These are phyloP conservation scores for Colistium nudipinnis DNA, from an alignment of 2,113 vertebrate genomes.

Conservation along the genomic window DNA sequence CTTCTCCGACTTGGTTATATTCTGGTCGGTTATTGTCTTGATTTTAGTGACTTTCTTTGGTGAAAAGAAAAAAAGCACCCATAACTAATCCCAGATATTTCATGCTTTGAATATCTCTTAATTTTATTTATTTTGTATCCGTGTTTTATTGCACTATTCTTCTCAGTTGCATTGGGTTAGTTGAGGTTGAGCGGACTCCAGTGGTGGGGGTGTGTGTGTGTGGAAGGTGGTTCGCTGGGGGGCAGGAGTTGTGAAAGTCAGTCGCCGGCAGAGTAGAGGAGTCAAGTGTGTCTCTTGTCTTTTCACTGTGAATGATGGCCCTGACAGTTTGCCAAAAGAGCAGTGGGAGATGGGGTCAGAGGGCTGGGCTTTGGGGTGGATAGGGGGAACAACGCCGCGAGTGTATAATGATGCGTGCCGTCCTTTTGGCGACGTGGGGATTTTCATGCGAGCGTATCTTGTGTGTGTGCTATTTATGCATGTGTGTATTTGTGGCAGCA, in stretches of 20 bases:
- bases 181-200: constrained; percentile 40
- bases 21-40: too few relatives aligned
- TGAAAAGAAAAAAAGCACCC: too few relatives aligned
- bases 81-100: too few relatives aligned
- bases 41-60: too few relatives aligned
- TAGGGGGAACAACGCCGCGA: constrained; percentile 36
- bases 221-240: constrained; percentile 23
- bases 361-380: constrained; percentile 57
- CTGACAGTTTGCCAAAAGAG: constrained; percentile 84
- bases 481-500: constrained; percentile 53
- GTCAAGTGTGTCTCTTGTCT: constrained; percentile 76
- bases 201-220: constrained; percentile 4
- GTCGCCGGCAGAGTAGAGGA: constrained; percentile 68
- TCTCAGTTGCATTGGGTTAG: constrained; percentile 28
- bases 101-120: too few relatives aligned
- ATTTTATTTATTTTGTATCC: background rate
- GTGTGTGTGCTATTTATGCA: constrained; percentile 24
- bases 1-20: background rate
- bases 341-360: constrained; percentile 70
- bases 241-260: constrained; percentile 72
- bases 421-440: constrained; percentile 44
- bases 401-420: constrained; percentile 53
- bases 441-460: constrained; percentile 42
- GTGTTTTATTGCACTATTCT: constrained; percentile 2
- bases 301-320: constrained; percentile 81